phyloP scores from a whole-genome alignment of 1,140 invertebrate species.

The Scaptodrosophila lebanonensis region DNA sequence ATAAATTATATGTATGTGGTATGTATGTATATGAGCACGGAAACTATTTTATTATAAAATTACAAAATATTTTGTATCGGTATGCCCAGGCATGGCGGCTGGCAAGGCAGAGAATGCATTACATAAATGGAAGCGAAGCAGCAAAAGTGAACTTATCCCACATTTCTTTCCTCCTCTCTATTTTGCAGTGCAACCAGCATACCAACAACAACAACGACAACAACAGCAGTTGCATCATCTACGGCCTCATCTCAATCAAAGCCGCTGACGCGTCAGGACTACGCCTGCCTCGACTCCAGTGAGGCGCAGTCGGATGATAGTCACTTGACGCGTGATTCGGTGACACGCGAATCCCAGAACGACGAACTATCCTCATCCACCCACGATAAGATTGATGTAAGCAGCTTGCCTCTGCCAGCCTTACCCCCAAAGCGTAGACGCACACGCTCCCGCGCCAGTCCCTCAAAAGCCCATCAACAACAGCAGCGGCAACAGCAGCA shows the following conservation, averaged over 20 bases:
- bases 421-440: slow-evolving; percentile 64
- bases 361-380: slow-evolving; percentile 71
- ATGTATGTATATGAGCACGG: too few species aligned
- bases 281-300: slow-evolving; percentile 66
- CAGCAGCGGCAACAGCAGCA: slow-evolving; percentile 27
- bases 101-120: too few species aligned
- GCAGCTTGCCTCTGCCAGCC: slow-evolving; percentile 66
- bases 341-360: slow-evolving; percentile 71
- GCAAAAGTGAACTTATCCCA: too few species aligned
- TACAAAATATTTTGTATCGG: too few species aligned
- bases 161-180: not conserved
- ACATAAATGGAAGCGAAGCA: too few species aligned
- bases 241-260: slow-evolving; percentile 7
- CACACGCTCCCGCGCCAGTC: slow-evolving; percentile 55
- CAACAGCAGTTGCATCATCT: not conserved
- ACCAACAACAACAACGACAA: not conserved
- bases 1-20: too few species aligned
- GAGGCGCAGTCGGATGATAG: slow-evolving; percentile 73
- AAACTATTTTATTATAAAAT: too few species aligned
- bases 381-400: slow-evolving; percentile 69
- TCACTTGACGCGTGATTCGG: slow-evolving; percentile 68
- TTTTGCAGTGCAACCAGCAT: not conserved
- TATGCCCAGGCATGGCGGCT: too few species aligned
- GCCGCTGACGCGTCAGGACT: slow-evolving; percentile 45
- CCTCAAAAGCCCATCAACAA: slow-evolving; percentile 52